These are phyloP conservation scores for Eulemur coronatus DNA, from an alignment of 2,797 vertebrate species.

Conservation along the genomic window DNA sequence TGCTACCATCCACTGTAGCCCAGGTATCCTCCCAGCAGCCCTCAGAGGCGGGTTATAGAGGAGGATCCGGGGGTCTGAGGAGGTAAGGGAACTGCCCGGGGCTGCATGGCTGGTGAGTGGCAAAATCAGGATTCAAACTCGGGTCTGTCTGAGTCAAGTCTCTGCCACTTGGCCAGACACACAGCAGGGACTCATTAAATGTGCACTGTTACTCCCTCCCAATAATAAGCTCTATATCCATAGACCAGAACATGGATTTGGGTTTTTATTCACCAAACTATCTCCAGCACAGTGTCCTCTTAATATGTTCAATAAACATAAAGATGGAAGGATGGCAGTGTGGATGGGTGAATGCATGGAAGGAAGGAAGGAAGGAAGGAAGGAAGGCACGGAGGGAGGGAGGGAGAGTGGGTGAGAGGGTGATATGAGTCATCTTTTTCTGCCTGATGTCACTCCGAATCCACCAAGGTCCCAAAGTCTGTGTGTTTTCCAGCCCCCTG, in stretches of 20 bases:
- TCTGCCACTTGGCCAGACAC: not conserved
- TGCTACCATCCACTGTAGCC: not conserved
- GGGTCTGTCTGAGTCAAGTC: not conserved
- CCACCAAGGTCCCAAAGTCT: not conserved
- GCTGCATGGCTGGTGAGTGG: not conserved
- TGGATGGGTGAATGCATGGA: no score
- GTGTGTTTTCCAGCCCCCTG: accelerated
- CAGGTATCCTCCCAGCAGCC: not conserved
- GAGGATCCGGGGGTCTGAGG: not conserved
- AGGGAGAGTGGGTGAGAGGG: no score
- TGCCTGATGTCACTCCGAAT: not conserved
- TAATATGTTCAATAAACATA: not conserved
- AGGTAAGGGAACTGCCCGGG: not conserved
- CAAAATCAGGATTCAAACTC: not conserved
- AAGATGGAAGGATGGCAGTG: not conserved
- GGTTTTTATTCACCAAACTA: not conserved
- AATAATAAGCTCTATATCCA: not conserved
- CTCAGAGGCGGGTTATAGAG: not conserved
- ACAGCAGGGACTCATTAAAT: not conserved
- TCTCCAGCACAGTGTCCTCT: not conserved
- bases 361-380: no score
- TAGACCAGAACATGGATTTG: not conserved
- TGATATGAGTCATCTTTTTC: not conserved
- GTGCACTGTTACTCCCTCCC: not conserved
- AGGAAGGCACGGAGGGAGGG: no score